Base-by-base conservation (phyloP, 2,113 vertebrate genomes). In the Pygoscelis antarcticus region DNA sequence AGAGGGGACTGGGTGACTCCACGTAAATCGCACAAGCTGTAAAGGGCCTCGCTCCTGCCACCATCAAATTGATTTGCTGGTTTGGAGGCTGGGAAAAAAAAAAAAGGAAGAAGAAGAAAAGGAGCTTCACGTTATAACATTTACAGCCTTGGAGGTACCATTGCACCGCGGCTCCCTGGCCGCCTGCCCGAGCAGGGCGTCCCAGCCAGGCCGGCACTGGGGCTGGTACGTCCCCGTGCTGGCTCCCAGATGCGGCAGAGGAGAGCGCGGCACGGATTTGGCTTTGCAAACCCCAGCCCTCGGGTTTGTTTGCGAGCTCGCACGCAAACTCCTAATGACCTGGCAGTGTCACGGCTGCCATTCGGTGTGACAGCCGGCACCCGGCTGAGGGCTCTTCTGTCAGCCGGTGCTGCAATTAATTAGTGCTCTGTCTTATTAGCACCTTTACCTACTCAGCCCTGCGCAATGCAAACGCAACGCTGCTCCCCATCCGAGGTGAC, bases 41-140 rank as follows among this genome's bases (percentile, higher is more conserved):
- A 90, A 96, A 90, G 91, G 80, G 94, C 92, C 84, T 96, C 17
- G 9, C 72, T 95, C 85, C 88, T 86, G 90, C 93, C 91, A 55
- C 55, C 82, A 42, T 46, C 96, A 57, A 75, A 97, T 87, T 40
- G 96, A 96, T 98, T 97, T 88, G 64, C 76, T 76, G 94, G 51
- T 87, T 81, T 68, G 29, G 14, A 49, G 36, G 61, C 30, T 16
- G 20, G 30, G 17, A 40, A 23, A 42, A 19, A 36, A 64, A 44
- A 36, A 11, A 42, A 42, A 42, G 6, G 42, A 42, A 42, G 42
- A 52, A 40, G 16, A 23, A 15, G n/a, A 49, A 49, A 57, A 55
- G n/a, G 26, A 76, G 6, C 32, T 58, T 30, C 36, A 22, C 1
- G 0, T 27, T 62, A 2, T 12, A 10, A n/a, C 55, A 17, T 10